Conservation (phyloP, 1,140 invertebrate species). For the Drosophila sechellia region DNA sequence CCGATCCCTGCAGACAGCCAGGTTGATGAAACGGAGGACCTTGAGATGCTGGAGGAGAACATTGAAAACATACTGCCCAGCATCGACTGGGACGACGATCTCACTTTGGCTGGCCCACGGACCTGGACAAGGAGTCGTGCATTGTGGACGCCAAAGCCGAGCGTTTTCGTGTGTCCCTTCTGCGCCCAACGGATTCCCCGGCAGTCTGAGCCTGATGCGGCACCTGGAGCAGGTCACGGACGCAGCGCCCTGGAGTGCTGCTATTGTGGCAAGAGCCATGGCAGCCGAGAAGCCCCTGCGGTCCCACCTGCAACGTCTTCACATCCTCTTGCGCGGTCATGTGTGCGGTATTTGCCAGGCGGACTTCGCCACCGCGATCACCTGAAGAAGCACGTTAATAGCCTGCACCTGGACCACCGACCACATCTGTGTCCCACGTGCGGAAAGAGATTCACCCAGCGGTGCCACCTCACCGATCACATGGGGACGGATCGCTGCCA, state of each 20-base stretch:
- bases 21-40: slow-evolving; percentile 61
- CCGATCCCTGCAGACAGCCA: slow-evolving; percentile 16
- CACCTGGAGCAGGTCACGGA: slow-evolving; percentile 50
- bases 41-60: slow-evolving; percentile 73
- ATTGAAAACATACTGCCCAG: slow-evolving; percentile 65
- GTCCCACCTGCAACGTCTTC: slow-evolving; percentile 59
- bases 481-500: slow-evolving; percentile 38
- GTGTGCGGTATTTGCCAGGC: slow-evolving; percentile 44
- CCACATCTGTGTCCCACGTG: slow-evolving; percentile 44
- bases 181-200: slow-evolving; percentile 64
- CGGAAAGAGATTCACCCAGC: slow-evolving; percentile 57
- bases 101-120: slow-evolving; percentile 69
- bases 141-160: slow-evolving; percentile 54
- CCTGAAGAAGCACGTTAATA: slow-evolving; percentile 52
- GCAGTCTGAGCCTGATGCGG: slow-evolving; percentile 54
- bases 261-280: slow-evolving; percentile 51
- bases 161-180: slow-evolving; percentile 63
- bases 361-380: slow-evolving; percentile 68
- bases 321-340: slow-evolving; percentile 57
- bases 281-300: slow-evolving; percentile 56
- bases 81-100: slow-evolving; percentile 65
- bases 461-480: slow-evolving; percentile 49
- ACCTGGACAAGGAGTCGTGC: slow-evolving; percentile 59
- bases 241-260: slow-evolving; percentile 52
- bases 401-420: slow-evolving; percentile 37